Percentiles rank a stretch among this genome's conserved stretches.
These are phyloP conservation scores for Motacilla tschutschensis DNA, from an alignment of 2,113 vertebrate species.

Conservation along the genomic window DNA sequence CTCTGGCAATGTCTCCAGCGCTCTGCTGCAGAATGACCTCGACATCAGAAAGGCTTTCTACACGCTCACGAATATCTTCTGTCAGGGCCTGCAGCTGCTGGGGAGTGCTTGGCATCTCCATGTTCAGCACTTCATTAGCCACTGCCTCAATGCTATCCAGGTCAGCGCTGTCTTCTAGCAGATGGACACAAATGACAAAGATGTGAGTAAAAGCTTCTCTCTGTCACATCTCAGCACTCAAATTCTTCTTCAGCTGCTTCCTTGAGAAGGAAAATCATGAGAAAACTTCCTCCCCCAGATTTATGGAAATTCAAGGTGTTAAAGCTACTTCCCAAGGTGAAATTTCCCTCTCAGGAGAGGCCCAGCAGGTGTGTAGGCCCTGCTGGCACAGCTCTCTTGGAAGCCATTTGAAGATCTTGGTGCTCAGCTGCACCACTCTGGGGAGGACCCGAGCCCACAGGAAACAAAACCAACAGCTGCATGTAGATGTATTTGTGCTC, in stretches of 20 bases:
- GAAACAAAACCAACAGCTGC: not conserved
- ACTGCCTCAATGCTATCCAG: conserved; percentile 93
- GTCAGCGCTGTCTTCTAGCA: conserved; percentile 90
- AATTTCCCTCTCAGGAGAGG: not conserved
- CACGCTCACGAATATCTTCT: conserved; percentile 87
- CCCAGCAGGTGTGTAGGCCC: not conserved
- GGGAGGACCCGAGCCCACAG: accelerated
- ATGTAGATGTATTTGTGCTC: not conserved
- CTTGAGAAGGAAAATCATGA: not conserved
- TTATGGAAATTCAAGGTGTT: not conserved
- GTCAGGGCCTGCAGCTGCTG: conserved; percentile 90
- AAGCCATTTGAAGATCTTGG: not conserved
- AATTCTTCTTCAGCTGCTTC: not conserved
- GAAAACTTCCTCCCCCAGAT: not conserved
- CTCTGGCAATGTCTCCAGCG: conserved; percentile 84
- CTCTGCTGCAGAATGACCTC: conserved; percentile 91
- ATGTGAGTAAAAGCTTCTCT: not conserved
- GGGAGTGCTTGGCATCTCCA: conserved; percentile 95
- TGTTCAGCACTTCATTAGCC: conserved; percentile 90
- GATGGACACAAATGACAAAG: not conserved
- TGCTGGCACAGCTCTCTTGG: not conserved
- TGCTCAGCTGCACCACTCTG: not conserved
- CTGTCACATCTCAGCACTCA: not conserved
- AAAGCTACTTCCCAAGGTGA: not conserved
- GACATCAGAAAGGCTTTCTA: conserved; percentile 89